Evolutionary conservation across 2,888 invertebrate species (phyloP), one percentile per base, ranked within the genome.

Genomic region (Ectropis crepuscularia): DNA sequence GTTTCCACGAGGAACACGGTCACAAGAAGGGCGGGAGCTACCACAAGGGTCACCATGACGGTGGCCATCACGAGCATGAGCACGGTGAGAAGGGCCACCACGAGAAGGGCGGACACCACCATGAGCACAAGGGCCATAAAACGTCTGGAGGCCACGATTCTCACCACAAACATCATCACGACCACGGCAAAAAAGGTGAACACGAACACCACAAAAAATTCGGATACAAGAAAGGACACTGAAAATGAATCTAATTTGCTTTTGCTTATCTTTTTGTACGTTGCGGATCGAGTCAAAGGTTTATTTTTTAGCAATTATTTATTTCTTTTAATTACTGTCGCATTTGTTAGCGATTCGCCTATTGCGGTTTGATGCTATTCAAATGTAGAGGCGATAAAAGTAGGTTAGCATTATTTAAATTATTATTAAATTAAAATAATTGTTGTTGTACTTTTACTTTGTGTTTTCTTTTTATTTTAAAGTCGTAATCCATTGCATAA

Each of bases 11-110:
- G 81, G 96, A 95, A 78, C 96, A 96, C 74, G 96, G 95, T 36
- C 95, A 96, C 87, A 96, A 97, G 87, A 96, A 97, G 88, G 97
- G 97, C 63, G 96, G 96, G 6, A 95, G 95, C 82, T 94, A 95
- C 85, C 96, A 97, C 87, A 96, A 96, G 75, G 96, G 96, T n/a
- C 96, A 96, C 82, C 95, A 96, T 79, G 95, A 97, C 76, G 95
- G 95, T 49, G 96, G 94, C 7, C 95, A 96, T 74, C 96, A 96
- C 75, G 95, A 96, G 74, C 95, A 96, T 74, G 95, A 96, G 78
- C 95, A 96, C 72, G 96, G 96, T 43, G 96, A 97, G 86, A 96
- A 97, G 81, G 96, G 96, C 9, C 95, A 95, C 76, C 95, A 96
- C 79, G 95, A 96, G 80, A 96, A 97, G 81, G 97, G 97, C 6